These are phyloP conservation scores for Priocnemis perturbator DNA, from an alignment of 2,888 invertebrate genomes.

Conservation along the genomic window DNA sequence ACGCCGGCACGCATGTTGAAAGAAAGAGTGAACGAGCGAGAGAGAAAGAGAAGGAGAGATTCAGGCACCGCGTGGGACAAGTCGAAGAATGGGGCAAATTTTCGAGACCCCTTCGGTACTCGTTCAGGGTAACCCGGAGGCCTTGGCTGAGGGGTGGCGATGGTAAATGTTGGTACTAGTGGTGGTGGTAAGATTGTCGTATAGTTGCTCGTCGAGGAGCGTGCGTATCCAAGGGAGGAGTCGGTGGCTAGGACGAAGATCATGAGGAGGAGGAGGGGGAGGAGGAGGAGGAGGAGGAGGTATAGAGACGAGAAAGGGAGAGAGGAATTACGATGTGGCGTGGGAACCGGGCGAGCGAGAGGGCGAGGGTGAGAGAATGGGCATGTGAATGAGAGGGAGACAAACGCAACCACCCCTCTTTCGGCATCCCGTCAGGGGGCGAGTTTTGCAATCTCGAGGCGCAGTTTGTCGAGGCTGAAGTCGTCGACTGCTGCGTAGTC, in stretches of 20 bases:
- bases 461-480: constrained; percentile 42
- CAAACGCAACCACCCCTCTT: constrained; percentile 35
- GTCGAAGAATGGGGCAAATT: constrained; percentile 4
- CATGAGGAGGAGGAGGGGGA: constrained; percentile 32
- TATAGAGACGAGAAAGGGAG: constrained; percentile 27
- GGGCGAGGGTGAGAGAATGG: constrained; percentile 9
- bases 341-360: constrained; percentile 64
- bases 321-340: constrained; percentile 54
- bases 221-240: constrained; percentile 52
- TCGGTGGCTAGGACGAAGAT: constrained; percentile 23
- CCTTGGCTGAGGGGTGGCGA: neutral
- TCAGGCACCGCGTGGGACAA: constrained; percentile 20
- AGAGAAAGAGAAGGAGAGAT: constrained; percentile 16
- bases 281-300: constrained; percentile 48
- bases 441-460: constrained; percentile 48
- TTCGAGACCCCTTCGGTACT: no score
- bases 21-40: neutral
- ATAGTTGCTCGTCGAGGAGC: constrained; percentile 29
- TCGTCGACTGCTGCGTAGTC: constrained; percentile 36
- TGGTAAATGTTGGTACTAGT: neutral
- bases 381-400: constrained; percentile 15
- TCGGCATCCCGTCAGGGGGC: constrained; percentile 45
- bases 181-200: neutral
- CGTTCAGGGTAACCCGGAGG: neutral
- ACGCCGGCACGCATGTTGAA: neutral